A percentile compares a stretch with the other conserved stretches of the same genome.
These are phyloP conservation scores for Circaetus cinerascens DNA, from an alignment of 2,113 vertebrate species.

Conservation along the genomic window DNA sequence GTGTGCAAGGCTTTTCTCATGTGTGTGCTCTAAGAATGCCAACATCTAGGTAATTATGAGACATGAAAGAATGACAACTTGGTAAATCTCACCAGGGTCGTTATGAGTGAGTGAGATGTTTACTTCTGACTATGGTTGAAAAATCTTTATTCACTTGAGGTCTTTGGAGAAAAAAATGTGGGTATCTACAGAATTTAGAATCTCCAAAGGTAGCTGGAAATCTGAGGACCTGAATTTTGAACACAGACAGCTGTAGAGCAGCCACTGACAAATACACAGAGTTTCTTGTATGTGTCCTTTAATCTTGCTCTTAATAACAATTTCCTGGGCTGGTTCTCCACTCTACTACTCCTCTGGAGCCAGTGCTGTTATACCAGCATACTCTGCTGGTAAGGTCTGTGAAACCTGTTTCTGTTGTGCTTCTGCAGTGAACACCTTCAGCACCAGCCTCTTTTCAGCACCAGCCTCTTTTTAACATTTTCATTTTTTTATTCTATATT, in stretches of 20 bases:
- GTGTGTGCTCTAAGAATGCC: background rate
- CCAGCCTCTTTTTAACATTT: background rate
- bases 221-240: background rate
- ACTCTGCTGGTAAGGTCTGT: background rate
- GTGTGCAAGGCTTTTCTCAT: background rate
- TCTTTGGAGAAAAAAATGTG: background rate
- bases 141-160: background rate
- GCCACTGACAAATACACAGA: background rate
- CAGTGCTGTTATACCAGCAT: background rate
- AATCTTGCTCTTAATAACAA: background rate
- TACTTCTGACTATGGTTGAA: background rate
- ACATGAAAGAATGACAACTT: background rate
- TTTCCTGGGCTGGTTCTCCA: background rate
- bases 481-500: background rate
- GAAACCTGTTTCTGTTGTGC: background rate
- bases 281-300: background rate
- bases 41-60: background rate
- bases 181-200: background rate
- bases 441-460: background rate
- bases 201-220: background rate
- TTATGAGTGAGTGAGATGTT: background rate
- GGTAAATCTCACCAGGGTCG: background rate
- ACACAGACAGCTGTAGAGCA: background rate
- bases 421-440: background rate
- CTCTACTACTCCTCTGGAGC: background rate